Percentiles rank a stretch among this genome's conserved stretches.
phyloP scores from a whole-genome alignment of 2,797 vertebrate species.

The Hozukius guyotensis region DNA sequence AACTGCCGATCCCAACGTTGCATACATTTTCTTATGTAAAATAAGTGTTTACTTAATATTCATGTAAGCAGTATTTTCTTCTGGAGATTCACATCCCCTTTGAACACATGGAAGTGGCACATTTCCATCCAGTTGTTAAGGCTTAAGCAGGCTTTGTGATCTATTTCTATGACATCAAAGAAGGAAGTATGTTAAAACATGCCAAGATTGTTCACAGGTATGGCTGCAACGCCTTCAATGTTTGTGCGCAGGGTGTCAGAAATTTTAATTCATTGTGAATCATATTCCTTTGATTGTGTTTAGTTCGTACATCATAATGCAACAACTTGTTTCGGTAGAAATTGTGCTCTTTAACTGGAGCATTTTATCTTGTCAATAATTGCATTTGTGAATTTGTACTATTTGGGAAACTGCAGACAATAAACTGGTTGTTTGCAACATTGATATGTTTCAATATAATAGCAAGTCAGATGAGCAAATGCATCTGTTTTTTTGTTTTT shows the following conservation, averaged over 20 bases:
- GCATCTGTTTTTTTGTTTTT: too few relatives aligned
- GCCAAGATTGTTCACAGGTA: conserved; percentile 7
- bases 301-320: background rate
- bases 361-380: background rate
- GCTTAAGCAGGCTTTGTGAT: conserved; percentile 18
- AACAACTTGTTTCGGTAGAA: background rate
- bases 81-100: conserved; percentile 2
- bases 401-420: background rate
- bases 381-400: background rate
- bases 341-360: background rate
- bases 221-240: background rate
- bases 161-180: conserved; percentile 48
- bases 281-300: background rate
- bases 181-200: conserved; percentile 9
- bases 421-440: too few relatives aligned
- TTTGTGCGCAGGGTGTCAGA: background rate
- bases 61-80: background rate
- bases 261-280: background rate
- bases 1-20: background rate
- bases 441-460: background rate
- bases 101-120: conserved; percentile 3
- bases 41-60: conserved; percentile 9
- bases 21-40: background rate
- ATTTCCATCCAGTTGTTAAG: conserved; percentile 21
- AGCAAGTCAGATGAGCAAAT: background rate